Base-by-base conservation (phyloP, 2,797 vertebrate species). In the Garrulus glandarius region DNA sequence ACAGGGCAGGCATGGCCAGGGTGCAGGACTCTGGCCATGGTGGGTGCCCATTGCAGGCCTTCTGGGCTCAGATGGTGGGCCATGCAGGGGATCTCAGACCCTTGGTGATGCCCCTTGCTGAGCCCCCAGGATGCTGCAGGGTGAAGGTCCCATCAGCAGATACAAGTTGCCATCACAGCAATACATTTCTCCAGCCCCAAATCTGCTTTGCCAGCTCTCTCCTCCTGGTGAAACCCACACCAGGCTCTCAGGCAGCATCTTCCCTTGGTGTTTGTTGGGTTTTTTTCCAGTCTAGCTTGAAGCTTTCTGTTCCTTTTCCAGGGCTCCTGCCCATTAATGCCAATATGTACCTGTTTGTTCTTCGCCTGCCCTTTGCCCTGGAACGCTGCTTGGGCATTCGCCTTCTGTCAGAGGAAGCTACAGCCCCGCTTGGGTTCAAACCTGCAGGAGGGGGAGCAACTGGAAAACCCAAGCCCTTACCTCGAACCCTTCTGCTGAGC, bases 291-390 rank as follows among this genome's bases (percentile, higher is more conserved):
- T 37, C 53, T 50, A 22, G 14, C 22, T 34, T 14, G 44, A 85
- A 89, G 84, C 52, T 80, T 60, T 91, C 71, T 84, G 56, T 80
- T 91, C 79, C 60, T 83, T 77, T 87, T 59, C 92, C 1, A 4
- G 68, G 72, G 64, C 39, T 87, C 18, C 95, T 90, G 80, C 71
- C 72, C 0, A 9, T 76, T 79, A 41, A 89, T 63, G 68, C 79
- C 92, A 84, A 39, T 5, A 27, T 59, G 87, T 47, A 74, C 89
- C 95, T 94, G 87, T 91, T 93, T 91, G 78, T 34, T 93, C 84
- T 92, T 55, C 80, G 70, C 78, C 92, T 70, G 87, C 84, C 87
- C 95, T 93, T 93, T 92, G 88, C 94, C 84, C 95, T 76, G 87
- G 41, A 67, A 36, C 0, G 0, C 91, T 91, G 77, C 91, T 82